A percentile compares a stretch with the other conserved stretches of the same genome.
Conservation (phyloP, 1,140 invertebrate species). For the Oedothorax gibbosus region DNA sequence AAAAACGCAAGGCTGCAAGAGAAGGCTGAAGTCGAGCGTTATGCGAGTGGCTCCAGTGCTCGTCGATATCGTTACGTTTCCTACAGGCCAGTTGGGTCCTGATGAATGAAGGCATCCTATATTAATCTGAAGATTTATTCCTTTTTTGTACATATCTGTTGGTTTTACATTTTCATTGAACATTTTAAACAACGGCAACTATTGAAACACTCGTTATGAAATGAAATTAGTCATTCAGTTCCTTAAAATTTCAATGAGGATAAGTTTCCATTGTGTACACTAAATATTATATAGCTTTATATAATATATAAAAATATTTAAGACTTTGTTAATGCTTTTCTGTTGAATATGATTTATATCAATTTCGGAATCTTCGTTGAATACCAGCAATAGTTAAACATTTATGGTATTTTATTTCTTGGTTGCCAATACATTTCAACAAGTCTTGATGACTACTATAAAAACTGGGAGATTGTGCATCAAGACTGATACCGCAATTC, state of each 20-base stretch:
- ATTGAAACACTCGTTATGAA: conserved; percentile 44
- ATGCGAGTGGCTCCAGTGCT: conserved; percentile 37
- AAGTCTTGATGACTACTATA: conserved; percentile 51
- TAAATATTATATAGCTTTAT: conserved; percentile 38
- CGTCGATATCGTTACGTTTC: conserved; percentile 33
- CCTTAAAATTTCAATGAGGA: neutral
- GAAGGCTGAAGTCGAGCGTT: conserved; percentile 37
- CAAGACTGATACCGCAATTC: conserved; percentile 13
- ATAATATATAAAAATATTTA: conserved; percentile 55
- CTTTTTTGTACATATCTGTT: conserved; percentile 57
- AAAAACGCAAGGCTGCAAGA: conserved; percentile 11
- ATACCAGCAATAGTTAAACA: conserved; percentile 37
- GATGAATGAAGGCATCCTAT: conserved; percentile 17
- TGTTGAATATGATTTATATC: conserved; percentile 48
- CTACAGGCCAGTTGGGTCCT: conserved; percentile 39
- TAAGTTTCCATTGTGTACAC: conserved; percentile 30
- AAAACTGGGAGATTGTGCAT: conserved; percentile 54
- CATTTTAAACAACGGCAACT: conserved; percentile 20
- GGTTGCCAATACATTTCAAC: conserved; percentile 13
- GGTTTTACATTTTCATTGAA: conserved; percentile 33
- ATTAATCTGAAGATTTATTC: conserved; percentile 25
- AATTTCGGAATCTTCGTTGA: conserved; percentile 5
- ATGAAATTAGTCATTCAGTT: conserved; percentile 39
- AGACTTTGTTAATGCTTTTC: conserved; percentile 35
- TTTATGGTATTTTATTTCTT: conserved; percentile 40